A percentile compares a stretch with the other conserved stretches of the same genome.
phyloP scores from a whole-genome alignment of 1,140 invertebrate genomes.

The Pogonus chalceus region DNA sequence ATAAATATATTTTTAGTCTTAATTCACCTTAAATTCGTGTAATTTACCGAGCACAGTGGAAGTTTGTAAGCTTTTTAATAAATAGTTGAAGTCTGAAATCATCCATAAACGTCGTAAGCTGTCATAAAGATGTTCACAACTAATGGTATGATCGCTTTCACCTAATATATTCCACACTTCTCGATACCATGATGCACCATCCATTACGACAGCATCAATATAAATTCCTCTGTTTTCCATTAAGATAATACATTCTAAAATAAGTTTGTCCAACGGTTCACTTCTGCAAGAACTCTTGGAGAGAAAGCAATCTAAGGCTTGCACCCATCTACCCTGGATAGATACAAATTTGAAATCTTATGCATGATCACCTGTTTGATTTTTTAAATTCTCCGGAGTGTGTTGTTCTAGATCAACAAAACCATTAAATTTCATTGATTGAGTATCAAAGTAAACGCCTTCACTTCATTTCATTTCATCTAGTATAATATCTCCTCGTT shows the following conservation, averaged over 20 bases:
- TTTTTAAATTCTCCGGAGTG: too few species aligned
- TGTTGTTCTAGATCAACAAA: too few species aligned
- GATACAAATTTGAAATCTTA: too few species aligned
- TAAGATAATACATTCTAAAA: too few species aligned
- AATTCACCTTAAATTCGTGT: neutral
- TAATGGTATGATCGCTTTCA: neutral
- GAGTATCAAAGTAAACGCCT: too few species aligned
- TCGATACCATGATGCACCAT: conserved; percentile 14
- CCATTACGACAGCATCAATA: conserved; percentile 12
- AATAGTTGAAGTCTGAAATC: neutral
- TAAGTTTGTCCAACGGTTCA: conserved; percentile 9
- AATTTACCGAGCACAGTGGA: too few species aligned
- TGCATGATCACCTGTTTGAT: too few species aligned
- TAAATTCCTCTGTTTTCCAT: conserved; percentile 15
- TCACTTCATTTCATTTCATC: too few species aligned
- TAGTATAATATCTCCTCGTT: too few species aligned
- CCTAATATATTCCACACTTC: conserved; percentile 7
- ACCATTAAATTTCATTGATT: too few species aligned
- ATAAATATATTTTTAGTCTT: too few species aligned
- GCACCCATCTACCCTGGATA: neutral
- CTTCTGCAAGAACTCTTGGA: conserved; percentile 12
- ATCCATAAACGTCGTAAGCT: neutral
- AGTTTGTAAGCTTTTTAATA: neutral
- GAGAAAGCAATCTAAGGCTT: conserved; percentile 10
- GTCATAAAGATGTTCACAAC: neutral